Percentiles rank a stretch among this genome's conserved stretches.
phyloP scores from a whole-genome alignment of 2,113 vertebrate genomes.

The Chloropsis cyanopogon region DNA sequence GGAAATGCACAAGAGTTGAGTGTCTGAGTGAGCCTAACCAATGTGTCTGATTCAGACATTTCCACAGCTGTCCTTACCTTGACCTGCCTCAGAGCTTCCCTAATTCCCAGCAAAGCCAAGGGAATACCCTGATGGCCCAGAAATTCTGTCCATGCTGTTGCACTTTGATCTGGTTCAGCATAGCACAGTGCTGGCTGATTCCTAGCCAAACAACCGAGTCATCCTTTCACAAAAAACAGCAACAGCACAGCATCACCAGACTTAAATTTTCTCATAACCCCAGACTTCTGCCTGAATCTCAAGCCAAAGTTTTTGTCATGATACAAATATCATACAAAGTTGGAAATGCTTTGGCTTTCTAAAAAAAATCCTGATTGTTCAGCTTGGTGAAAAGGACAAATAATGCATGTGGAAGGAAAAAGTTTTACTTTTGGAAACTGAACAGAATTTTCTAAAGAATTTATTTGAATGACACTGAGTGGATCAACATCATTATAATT shows the following conservation, averaged over 20 bases:
- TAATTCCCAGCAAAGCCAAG: neutral
- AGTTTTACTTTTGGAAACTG: neutral
- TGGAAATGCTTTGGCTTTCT: neutral
- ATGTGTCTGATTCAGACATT: neutral
- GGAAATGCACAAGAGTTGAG: neutral
- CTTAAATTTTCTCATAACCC: neutral
- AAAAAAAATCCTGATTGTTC: neutral
- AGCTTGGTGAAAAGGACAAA: neutral
- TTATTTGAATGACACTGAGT: neutral
- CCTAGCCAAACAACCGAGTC: neutral
- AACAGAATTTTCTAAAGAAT: neutral
- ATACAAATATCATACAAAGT: neutral
- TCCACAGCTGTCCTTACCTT: neutral
- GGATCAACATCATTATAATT: neutral
- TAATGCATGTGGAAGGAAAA: neutral
- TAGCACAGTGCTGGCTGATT: neutral
- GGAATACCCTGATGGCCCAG: neutral
- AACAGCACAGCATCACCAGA: neutral
- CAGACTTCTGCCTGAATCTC: neutral
- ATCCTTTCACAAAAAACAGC: neutral
- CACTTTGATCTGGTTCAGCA: neutral
- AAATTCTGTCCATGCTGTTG: neutral
- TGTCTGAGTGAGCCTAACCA: neutral
- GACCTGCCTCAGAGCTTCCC: neutral
- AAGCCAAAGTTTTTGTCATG: neutral